A percentile compares a stretch with the other conserved stretches of the same genome.
phyloP scores from a whole-genome alignment of 2,888 invertebrate genomes.

The Anthrax anthrax region DNA sequence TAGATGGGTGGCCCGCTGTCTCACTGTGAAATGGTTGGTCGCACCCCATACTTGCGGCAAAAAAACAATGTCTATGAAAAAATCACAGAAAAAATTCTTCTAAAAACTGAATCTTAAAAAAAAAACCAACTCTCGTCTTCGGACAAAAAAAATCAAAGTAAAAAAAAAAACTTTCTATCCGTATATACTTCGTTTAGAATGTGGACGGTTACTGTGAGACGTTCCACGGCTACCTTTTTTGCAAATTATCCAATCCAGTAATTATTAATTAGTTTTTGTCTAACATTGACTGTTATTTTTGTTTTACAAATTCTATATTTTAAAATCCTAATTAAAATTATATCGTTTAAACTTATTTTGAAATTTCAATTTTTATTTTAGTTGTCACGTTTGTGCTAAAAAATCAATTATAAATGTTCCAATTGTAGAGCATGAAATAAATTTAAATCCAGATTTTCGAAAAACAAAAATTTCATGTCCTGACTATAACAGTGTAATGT shows the following conservation, averaged over 20 bases:
- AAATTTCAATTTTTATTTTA: background rate
- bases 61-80: background rate
- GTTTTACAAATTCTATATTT: too few relatives aligned
- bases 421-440: background rate
- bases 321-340: too few relatives aligned
- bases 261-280: too few relatives aligned
- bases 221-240: constrained; percentile 2
- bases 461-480: too few relatives aligned
- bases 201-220: constrained; percentile 3
- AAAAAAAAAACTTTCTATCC: background rate
- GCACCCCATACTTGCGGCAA: background rate
- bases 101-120: background rate
- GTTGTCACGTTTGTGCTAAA: background rate
- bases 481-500: too few relatives aligned
- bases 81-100: background rate
- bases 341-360: too few relatives aligned
- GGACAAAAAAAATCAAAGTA: background rate
- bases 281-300: too few relatives aligned
- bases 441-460: too few relatives aligned
- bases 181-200: background rate
- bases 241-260: too few relatives aligned
- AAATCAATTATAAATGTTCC: background rate
- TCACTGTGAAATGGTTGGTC: background rate
- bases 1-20: background rate
- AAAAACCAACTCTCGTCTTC: background rate